phyloP scores from a whole-genome alignment of 2,113 vertebrate species.

The Meleagris gallopavo region DNA sequence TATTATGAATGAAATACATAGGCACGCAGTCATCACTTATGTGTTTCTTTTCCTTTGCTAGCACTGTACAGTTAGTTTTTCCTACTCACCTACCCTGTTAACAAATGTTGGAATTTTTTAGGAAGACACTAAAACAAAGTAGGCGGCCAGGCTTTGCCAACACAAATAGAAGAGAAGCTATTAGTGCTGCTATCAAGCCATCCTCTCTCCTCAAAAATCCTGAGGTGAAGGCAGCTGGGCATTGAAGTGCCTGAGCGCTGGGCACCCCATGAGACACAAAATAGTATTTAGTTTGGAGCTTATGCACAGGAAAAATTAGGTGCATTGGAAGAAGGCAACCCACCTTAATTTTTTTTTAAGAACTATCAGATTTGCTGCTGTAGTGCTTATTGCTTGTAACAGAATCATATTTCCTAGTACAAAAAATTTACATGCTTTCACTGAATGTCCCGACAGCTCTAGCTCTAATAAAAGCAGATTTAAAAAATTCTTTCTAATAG shows the following conservation, averaged over 20 bases:
- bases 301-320: rapidly evolving
- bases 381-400: conserved; percentile 60
- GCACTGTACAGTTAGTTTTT: neutral
- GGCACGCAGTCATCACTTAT: neutral
- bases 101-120: neutral
- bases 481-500: conserved; percentile 50
- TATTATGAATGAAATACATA: neutral
- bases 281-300: neutral
- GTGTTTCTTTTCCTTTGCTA: neutral
- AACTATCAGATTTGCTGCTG: conserved; percentile 57
- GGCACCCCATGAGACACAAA: neutral
- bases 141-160: neutral
- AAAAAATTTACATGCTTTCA: conserved; percentile 58
- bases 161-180: neutral
- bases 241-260: neutral
- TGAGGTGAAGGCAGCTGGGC: neutral
- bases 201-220: neutral
- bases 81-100: neutral
- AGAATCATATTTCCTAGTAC: conserved; percentile 64
- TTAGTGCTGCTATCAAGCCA: neutral
- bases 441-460: conserved; percentile 56
- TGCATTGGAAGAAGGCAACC: neutral
- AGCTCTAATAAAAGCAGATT: conserved; percentile 67
- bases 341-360: neutral
- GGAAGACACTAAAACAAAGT: neutral